A percentile compares a stretch with the other conserved stretches of the same genome.
Conservation (phyloP, 2,888 invertebrate genomes). For the Andrena marginata region DNA sequence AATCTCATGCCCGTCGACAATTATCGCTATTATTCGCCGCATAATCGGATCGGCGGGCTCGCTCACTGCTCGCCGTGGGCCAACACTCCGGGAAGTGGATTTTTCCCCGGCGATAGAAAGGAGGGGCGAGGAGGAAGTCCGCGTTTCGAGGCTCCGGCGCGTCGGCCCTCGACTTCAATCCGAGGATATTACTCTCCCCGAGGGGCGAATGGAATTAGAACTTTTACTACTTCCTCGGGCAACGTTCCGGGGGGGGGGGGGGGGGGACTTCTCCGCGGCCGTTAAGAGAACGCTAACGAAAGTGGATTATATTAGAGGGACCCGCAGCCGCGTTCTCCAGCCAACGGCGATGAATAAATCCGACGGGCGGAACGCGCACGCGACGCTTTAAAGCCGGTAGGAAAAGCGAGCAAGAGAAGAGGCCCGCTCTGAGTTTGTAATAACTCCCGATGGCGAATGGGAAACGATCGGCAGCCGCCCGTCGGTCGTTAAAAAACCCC, state of each 20-base stretch:
- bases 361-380: slow-evolving; percentile 8
- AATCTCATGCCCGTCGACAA: too few species aligned
- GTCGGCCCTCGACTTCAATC: slow-evolving; percentile 13
- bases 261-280: slow-evolving; percentile 28
- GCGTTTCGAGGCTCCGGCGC: slow-evolving; percentile 6
- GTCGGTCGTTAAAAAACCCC: not conserved
- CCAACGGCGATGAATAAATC: slow-evolving; percentile 17
- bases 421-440: slow-evolving; percentile 19
- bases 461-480: not conserved
- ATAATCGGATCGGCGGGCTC: too few species aligned
- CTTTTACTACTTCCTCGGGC: slow-evolving; percentile 46
- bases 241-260: slow-evolving; percentile 34
- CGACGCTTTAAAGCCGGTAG: not conserved
- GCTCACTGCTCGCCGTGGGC: not conserved
- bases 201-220: slow-evolving; percentile 44
- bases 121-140: not conserved
- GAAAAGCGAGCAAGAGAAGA: not conserved
- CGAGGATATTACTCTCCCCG: slow-evolving; percentile 46
- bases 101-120: slow-evolving; percentile 4
- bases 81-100: slow-evolving; percentile 2
- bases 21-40: too few species aligned
- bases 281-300: slow-evolving; percentile 43
- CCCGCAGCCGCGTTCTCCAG: slow-evolving; percentile 22
- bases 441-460: not conserved
- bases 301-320: slow-evolving; percentile 52